Conservation (phyloP, 2,113 vertebrate species). For the Bungarus multicinctus region DNA sequence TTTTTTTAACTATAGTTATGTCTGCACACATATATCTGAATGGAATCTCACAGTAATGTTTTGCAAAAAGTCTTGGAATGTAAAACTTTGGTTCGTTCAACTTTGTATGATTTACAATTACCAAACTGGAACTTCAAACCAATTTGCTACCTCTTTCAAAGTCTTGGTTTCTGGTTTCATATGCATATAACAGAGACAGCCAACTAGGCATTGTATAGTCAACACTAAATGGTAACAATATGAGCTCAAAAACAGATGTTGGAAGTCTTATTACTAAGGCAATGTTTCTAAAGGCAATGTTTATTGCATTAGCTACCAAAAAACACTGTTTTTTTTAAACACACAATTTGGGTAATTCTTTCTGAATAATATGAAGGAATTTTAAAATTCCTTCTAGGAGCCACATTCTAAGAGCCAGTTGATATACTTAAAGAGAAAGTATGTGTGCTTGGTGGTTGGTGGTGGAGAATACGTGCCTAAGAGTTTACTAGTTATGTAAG, state of each 20-base stretch:
- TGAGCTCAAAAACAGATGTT: conserved; percentile 61
- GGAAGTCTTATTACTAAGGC: conserved; percentile 46
- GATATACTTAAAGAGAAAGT: conserved; percentile 21
- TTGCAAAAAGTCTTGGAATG: background rate
- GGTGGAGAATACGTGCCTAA: background rate
- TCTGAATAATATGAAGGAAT: conserved; percentile 66
- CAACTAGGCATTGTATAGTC: conserved; percentile 46
- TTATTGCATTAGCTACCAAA: conserved; percentile 63
- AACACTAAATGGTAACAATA: conserved; percentile 48
- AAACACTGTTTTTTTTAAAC: conserved; percentile 63
- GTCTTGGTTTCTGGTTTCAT: conserved; percentile 36
- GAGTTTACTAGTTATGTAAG: conserved; percentile 49
- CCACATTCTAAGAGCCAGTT: conserved; percentile 51
- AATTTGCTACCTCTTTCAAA: background rate
- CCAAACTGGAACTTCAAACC: conserved; percentile 18
- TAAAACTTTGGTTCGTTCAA: background rate
- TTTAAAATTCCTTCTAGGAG: conserved; percentile 57
- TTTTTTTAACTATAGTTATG: background rate
- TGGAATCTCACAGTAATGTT: background rate
- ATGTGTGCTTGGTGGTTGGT: background rate
- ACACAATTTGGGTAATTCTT: conserved; percentile 63
- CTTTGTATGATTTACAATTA: background rate
- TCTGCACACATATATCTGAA: background rate
- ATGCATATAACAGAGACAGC: conserved; percentile 33
- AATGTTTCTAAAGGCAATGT: conserved; percentile 58